A percentile compares a stretch with the other conserved stretches of the same genome.
Conservation (phyloP, 2,113 vertebrate genomes). For the Dasyornis broadbenti region DNA sequence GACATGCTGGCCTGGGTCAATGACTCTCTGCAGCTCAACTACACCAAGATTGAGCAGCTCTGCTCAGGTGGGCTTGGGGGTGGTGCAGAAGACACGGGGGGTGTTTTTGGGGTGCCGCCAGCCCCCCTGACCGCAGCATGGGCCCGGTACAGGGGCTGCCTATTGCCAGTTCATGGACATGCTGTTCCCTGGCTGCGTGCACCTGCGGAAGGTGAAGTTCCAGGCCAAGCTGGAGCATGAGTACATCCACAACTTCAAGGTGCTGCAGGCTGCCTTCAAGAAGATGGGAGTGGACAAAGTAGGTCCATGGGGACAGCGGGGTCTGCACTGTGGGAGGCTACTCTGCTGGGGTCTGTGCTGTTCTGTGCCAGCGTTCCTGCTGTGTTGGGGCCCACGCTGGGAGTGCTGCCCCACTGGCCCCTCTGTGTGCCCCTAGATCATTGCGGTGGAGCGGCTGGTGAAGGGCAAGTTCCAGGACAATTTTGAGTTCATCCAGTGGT, state of each 20-base stretch:
- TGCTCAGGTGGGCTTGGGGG: conserved; percentile 83
- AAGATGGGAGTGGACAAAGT: conserved; percentile 97
- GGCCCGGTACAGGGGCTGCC: conserved; percentile 79
- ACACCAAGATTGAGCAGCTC: conserved; percentile 95
- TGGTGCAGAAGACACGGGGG: rapidly evolving
- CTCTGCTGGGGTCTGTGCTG: neutral
- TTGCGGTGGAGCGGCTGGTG: conserved; percentile 93
- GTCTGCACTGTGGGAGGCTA: rapidly evolving
- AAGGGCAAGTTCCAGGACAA: conserved; percentile 99
- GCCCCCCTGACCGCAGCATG: neutral
- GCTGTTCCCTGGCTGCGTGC: conserved; percentile 94
- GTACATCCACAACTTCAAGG: conserved; percentile 98
- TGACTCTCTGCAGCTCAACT: conserved; percentile 91
- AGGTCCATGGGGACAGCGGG: conserved; percentile 8
- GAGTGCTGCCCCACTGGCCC: neutral
- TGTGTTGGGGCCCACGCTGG: rapidly evolving
- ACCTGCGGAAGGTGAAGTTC: conserved; percentile 96
- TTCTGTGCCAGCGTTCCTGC: neutral
- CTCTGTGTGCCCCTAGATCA: conserved; percentile 78
- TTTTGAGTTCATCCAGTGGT: conserved; percentile 99
- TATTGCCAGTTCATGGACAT: conserved; percentile 99
- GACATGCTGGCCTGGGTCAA: conserved; percentile 98
- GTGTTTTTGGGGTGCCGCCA: rapidly evolving
- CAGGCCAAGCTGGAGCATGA: conserved; percentile 97
- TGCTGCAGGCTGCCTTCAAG: conserved; percentile 95